These are phyloP conservation scores for Spisula subtruncata DNA, from an alignment of 2,888 invertebrate species.

Conservation along the genomic window DNA sequence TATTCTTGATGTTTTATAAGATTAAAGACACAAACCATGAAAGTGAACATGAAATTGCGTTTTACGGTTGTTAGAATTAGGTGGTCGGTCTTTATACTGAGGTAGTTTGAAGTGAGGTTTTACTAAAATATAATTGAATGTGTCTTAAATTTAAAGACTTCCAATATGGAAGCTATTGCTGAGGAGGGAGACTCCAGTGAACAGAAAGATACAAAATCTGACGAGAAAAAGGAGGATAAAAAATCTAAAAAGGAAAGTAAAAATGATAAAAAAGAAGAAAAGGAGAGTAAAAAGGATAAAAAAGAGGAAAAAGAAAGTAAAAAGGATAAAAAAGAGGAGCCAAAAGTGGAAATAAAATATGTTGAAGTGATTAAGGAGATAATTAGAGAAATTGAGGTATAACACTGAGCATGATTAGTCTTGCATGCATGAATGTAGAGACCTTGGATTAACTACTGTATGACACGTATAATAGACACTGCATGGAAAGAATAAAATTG, in stretches of 20 bases:
- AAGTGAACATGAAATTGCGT: too few species aligned
- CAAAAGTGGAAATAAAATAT: neutral
- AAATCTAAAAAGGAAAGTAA: neutral
- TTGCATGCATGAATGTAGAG: neutral
- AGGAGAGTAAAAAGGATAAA: neutral
- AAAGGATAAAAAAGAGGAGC: neutral
- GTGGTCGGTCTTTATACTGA: too few species aligned
- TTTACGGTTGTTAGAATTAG: too few species aligned
- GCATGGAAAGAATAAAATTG: too few species aligned
- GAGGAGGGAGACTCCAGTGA: neutral
- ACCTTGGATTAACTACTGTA: neutral
- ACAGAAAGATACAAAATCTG: neutral
- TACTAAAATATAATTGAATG: too few species aligned
- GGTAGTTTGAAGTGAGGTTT: too few species aligned
- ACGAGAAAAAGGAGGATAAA: neutral
- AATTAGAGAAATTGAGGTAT: neutral
- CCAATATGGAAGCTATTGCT: slow-evolving; percentile 2
- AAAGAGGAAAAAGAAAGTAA: neutral
- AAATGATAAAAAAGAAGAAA: neutral
- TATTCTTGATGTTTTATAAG: too few species aligned
- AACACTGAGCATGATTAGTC: neutral
- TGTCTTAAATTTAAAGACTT: slow-evolving; percentile 26
- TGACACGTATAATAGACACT: neutral
- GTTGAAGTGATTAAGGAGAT: slow-evolving; percentile 16
- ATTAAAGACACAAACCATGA: too few species aligned